Percentiles rank a stretch among this genome's conserved stretches.
Conservation (phyloP, 1,140 invertebrate species). For the Pogonomyrmex californicus region DNA sequence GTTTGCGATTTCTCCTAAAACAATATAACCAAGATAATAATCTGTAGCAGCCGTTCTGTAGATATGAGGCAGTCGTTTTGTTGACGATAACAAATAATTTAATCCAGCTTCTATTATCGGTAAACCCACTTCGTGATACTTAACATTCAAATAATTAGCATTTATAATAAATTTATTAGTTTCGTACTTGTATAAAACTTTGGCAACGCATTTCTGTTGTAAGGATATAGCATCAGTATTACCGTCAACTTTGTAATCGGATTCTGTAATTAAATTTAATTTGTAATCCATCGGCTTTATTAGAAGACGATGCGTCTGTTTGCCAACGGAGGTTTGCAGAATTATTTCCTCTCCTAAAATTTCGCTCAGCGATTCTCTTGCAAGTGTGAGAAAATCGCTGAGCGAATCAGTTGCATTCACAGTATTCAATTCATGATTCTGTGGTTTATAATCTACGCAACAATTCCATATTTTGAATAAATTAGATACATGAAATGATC, state of each 20-base stretch:
- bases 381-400: conserved; percentile 81
- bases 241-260: conserved; percentile 42
- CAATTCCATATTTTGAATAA: conserved; percentile 84
- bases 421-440: conserved; percentile 31
- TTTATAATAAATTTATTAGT: conserved; percentile 69
- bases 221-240: conserved; percentile 72
- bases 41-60: conserved; percentile 77
- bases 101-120: conserved; percentile 80
- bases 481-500: conserved; percentile 68
- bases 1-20: conserved; percentile 6
- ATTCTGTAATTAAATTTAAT: conserved; percentile 79
- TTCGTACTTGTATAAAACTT: conserved; percentile 83
- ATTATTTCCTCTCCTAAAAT: conserved; percentile 79
- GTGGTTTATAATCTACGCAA: conserved; percentile 76
- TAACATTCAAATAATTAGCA: conserved; percentile 73
- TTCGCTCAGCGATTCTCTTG: conserved; percentile 75
- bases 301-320: conserved; percentile 78
- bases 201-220: conserved; percentile 74
- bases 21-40: conserved; percentile 78
- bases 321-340: conserved; percentile 76
- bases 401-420: conserved; percentile 73
- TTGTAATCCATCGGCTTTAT: conserved; percentile 82
- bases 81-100: conserved; percentile 80
- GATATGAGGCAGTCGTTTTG: conserved; percentile 81
- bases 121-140: conserved; percentile 78